phyloP scores from a whole-genome alignment of 2,797 vertebrate genomes.

The Tarsius wallacei region DNA sequence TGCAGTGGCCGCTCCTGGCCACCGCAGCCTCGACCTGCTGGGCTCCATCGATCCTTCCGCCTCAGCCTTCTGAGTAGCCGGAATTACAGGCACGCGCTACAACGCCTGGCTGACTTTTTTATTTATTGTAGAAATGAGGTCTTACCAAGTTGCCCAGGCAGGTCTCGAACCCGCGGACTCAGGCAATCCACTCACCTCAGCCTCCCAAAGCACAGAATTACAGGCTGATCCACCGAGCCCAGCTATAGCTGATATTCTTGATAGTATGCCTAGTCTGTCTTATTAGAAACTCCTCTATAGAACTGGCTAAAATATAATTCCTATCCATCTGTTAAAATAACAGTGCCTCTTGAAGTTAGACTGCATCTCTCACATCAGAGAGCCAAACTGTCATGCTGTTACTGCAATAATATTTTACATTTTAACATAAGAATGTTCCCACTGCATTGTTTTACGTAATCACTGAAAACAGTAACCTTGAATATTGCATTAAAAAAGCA shows the following conservation, averaged over 20 bases:
- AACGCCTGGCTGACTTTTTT: too few relatives aligned
- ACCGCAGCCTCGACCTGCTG: too few relatives aligned
- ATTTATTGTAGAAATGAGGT: too few relatives aligned
- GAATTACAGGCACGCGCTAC: too few relatives aligned
- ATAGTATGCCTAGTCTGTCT: background rate
- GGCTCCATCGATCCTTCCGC: too few relatives aligned
- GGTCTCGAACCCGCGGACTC: too few relatives aligned
- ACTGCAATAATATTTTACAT: background rate
- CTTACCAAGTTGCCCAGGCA: too few relatives aligned
- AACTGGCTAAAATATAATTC: background rate
- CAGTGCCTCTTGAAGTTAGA: background rate
- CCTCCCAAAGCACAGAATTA: too few relatives aligned
- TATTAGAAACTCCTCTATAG: background rate
- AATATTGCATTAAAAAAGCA: background rate
- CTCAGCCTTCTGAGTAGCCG: too few relatives aligned
- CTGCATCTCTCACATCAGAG: background rate
- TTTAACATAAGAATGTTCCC: background rate
- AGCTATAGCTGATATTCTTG: background rate
- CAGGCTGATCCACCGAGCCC: too few relatives aligned
- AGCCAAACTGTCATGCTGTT: background rate
- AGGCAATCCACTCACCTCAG: too few relatives aligned
- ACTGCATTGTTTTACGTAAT: background rate
- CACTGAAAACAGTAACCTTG: background rate
- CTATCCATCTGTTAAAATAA: background rate
- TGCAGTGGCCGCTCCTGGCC: too few relatives aligned